A percentile compares a stretch with the other conserved stretches of the same genome.
These are phyloP conservation scores for Holacanthella duospinosa DNA, from an alignment of 2,888 invertebrate genomes.

Conservation along the genomic window DNA sequence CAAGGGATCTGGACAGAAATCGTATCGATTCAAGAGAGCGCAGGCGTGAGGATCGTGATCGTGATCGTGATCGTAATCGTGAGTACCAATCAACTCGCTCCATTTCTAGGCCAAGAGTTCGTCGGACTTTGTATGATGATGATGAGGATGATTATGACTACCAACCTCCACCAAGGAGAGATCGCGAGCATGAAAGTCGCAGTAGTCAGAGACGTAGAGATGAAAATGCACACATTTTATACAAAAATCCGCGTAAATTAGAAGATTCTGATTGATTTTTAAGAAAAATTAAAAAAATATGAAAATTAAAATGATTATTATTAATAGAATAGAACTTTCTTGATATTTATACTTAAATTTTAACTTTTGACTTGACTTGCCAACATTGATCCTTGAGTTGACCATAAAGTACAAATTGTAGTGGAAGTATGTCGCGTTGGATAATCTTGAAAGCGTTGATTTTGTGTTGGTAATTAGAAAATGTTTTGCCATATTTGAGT, in stretches of 20 bases:
- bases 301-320: too few species aligned
- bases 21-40: background rate
- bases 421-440: background rate
- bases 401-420: background rate
- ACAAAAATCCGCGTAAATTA: background rate
- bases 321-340: too few species aligned
- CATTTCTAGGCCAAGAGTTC: background rate
- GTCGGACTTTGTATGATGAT: background rate
- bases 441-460: background rate
- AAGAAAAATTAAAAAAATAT: too few species aligned
- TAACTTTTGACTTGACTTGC: background rate
- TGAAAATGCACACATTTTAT: background rate
- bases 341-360: too few species aligned
- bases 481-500: background rate
- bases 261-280: conserved; percentile 3
- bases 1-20: background rate
- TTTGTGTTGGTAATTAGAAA: background rate
- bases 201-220: background rate
- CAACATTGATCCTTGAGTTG: background rate
- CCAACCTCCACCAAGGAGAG: background rate
- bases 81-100: too few species aligned
- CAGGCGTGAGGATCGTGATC: background rate
- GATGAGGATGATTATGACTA: background rate
- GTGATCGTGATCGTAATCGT: background rate
- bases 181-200: background rate